Percentiles rank a stretch among this genome's conserved stretches.
phyloP scores from a whole-genome alignment of 2,797 vertebrate genomes.

The Gorsachius magnificus region DNA sequence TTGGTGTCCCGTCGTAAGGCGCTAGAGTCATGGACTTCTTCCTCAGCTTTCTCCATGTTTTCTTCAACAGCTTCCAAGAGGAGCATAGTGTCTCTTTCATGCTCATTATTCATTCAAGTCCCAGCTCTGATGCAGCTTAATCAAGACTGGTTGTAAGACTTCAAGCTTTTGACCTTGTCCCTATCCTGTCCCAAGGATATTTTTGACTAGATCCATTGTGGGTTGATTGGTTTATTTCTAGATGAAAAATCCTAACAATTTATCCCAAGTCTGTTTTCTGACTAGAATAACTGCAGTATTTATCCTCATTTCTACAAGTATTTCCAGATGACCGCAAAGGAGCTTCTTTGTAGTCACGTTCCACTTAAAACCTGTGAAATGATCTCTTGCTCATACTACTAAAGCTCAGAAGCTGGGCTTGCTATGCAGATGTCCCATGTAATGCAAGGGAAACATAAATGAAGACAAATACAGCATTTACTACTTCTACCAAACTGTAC shows the following conservation, averaged over 20 bases:
- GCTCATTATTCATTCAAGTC: not conserved
- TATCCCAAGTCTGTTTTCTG: not conserved
- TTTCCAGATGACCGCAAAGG: not conserved
- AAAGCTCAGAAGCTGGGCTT: not conserved
- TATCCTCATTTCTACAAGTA: not conserved
- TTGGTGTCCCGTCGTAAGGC: not conserved
- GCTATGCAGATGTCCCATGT: not conserved
- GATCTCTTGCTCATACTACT: not conserved
- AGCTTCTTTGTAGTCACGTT: not conserved
- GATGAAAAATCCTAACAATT: not conserved
- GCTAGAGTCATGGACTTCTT: fast-evolving
- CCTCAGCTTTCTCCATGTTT: fast-evolving
- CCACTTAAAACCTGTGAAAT: not conserved
- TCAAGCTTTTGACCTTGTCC: not conserved
- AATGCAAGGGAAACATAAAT: not conserved
- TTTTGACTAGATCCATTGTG: not conserved
- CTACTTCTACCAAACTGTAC: fast-evolving
- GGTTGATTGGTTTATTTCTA: not conserved
- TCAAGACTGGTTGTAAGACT: not conserved
- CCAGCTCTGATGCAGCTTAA: not conserved
- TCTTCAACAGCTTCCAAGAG: not conserved
- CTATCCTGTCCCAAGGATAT: not conserved
- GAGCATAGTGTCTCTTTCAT: not conserved
- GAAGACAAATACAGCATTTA: not conserved
- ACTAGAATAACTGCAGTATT: not conserved